Conservation (phyloP, 2,888 invertebrate species). For the Enchytraeus crypticus region DNA sequence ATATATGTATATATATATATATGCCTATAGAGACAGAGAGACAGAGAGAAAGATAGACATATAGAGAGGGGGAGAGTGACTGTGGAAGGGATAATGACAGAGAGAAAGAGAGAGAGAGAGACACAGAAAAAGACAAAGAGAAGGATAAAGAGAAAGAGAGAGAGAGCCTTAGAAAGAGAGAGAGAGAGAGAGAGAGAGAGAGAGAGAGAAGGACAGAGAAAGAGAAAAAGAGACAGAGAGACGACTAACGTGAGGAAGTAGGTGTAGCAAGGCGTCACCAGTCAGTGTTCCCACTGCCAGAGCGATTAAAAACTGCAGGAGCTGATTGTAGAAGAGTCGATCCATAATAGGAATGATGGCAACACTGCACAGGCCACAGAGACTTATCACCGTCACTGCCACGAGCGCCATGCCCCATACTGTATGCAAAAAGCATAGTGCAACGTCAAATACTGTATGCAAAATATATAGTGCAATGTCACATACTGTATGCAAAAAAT, state of each 20-base stretch:
- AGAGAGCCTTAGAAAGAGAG: no score
- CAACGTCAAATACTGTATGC: no score
- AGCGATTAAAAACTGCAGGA: slow-evolving; percentile 78
- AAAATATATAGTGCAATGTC: slow-evolving; percentile 40
- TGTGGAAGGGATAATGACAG: no score
- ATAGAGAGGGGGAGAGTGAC: no score
- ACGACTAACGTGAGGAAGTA: slow-evolving; percentile 59
- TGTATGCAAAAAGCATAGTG: slow-evolving; percentile 5
- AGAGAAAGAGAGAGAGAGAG: no score
- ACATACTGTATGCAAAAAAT: slow-evolving; percentile 24
- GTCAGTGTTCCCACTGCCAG: slow-evolving; percentile 78
- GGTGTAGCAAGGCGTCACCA: slow-evolving; percentile 78
- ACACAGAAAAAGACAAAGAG: no score
- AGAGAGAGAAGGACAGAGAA: no score
- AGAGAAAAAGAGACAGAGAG: no score
- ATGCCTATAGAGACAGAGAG: neutral
- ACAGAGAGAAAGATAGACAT: neutral
- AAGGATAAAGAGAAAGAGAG: no score
- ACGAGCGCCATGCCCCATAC: slow-evolving; percentile 45
- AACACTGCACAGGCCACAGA: slow-evolving; percentile 74
- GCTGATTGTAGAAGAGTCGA: slow-evolving; percentile 68
- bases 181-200: no score
- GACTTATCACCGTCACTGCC: slow-evolving; percentile 71
- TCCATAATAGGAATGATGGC: slow-evolving; percentile 77
- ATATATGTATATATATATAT: neutral